Evolutionary conservation across 2,888 invertebrate species (phyloP).

Genomic region (Stenolophus ochropezus): DNA sequence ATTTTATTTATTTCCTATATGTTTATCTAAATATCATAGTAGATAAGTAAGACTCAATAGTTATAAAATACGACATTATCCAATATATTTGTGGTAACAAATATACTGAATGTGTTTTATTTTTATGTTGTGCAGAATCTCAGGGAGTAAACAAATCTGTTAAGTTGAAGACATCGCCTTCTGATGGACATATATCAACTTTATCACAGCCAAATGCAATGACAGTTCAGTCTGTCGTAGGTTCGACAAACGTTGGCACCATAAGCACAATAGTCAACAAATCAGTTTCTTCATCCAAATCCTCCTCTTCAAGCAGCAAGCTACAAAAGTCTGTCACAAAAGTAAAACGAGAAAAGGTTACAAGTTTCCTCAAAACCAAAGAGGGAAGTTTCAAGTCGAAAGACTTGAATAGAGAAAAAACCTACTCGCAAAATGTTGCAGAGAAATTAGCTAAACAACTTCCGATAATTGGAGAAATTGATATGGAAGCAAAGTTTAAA

Average conservation of each 20-base stretch:
- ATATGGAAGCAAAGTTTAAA: slow-evolving; percentile 77
- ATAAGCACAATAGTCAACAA: slow-evolving; percentile 69
- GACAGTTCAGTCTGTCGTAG: slow-evolving; percentile 70
- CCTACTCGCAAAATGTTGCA: slow-evolving; percentile 76
- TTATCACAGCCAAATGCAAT: background rate
- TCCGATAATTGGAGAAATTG: slow-evolving; percentile 73
- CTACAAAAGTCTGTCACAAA: slow-evolving; percentile 63
- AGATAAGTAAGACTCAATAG: background rate
- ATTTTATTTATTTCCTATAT: no score
- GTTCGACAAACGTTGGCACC: slow-evolving; percentile 83
- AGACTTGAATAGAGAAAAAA: slow-evolving; percentile 74
- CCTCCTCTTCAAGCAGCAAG: slow-evolving; percentile 62
- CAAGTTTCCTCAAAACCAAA: slow-evolving; percentile 68
- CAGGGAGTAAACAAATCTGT: slow-evolving; percentile 60
- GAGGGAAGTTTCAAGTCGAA: slow-evolving; percentile 70
- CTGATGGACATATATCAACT: slow-evolving; percentile 35
- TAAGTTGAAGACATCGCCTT: slow-evolving; percentile 55
- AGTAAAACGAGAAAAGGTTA: slow-evolving; percentile 62
- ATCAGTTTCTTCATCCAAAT: slow-evolving; percentile 1
- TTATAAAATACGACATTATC: background rate
- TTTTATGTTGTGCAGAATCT: slow-evolving; percentile 51
- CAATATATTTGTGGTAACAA: background rate
- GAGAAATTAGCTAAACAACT: slow-evolving; percentile 73
- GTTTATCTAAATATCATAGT: background rate
- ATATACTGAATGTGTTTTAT: slow-evolving; percentile 7